These are phyloP conservation scores for Capra hircus DNA, from an alignment of 2,113 vertebrate genomes.

Conservation along the genomic window DNA sequence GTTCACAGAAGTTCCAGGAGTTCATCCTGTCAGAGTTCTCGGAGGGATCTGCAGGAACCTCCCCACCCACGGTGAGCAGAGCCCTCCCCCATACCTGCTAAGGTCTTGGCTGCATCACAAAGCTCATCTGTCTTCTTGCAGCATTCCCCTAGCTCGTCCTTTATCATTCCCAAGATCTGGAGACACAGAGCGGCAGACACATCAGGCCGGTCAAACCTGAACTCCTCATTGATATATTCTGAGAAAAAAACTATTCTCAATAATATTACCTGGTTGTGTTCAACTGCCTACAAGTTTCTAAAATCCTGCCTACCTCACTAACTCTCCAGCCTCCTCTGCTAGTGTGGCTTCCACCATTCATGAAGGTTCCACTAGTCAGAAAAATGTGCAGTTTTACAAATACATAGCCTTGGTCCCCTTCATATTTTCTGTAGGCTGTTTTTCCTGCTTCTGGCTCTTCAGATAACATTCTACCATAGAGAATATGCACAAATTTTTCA, in stretches of 20 bases:
- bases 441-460: neutral
- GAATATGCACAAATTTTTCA: neutral
- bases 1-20: neutral
- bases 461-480: neutral
- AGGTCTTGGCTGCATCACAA: neutral
- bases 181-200: neutral
- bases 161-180: neutral
- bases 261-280: neutral
- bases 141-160: neutral
- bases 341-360: neutral
- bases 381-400: neutral
- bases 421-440: neutral
- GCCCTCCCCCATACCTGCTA: neutral
- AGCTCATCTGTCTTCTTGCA: neutral
- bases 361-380: neutral
- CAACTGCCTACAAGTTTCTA: neutral
- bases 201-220: neutral
- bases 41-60: neutral
- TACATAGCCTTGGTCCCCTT: neutral
- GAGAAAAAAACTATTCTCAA: neutral
- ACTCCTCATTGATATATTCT: neutral
- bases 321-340: neutral
- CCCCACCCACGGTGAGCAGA: neutral
- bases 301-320: neutral
- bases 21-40: neutral